Conservation (phyloP, 2,888 invertebrate species). For the Coecobrya sp. region DNA sequence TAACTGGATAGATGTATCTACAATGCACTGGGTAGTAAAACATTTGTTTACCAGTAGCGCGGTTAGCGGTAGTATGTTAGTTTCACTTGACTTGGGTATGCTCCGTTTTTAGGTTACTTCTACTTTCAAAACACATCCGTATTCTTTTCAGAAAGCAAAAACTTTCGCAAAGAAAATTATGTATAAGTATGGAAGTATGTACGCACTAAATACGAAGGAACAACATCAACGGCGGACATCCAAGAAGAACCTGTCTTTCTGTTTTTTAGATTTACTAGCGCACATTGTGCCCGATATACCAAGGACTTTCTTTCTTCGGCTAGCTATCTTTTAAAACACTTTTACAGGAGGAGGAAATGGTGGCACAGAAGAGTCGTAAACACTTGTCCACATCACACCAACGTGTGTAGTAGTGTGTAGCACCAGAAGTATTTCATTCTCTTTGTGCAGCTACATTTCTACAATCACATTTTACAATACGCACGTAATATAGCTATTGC, state of each 20-base stretch:
- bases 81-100: conserved; percentile 8
- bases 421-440: background rate
- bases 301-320: background rate
- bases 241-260: conserved; percentile 34
- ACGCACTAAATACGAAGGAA: conserved; percentile 15
- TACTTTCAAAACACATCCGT: conserved; percentile 34
- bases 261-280: background rate
- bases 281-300: background rate
- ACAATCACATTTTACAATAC: conserved; percentile 3
- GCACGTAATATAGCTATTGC: background rate
- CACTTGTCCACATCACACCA: conserved; percentile 79
- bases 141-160: background rate
- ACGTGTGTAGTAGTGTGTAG: conserved; percentile 37
- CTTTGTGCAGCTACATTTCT: background rate
- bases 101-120: background rate
- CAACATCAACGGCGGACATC: conserved; percentile 1
- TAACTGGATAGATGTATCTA: background rate
- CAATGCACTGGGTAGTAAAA: background rate
- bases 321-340: background rate
- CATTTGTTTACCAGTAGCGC: background rate
- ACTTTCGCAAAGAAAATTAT: background rate
- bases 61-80: conserved; percentile 36
- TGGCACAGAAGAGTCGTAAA: conserved; percentile 68
- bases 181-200: background rate
- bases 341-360: conserved; percentile 48